These are phyloP conservation scores for Eristalis tenax DNA, from an alignment of 2,888 invertebrate species.

Conservation along the genomic window DNA sequence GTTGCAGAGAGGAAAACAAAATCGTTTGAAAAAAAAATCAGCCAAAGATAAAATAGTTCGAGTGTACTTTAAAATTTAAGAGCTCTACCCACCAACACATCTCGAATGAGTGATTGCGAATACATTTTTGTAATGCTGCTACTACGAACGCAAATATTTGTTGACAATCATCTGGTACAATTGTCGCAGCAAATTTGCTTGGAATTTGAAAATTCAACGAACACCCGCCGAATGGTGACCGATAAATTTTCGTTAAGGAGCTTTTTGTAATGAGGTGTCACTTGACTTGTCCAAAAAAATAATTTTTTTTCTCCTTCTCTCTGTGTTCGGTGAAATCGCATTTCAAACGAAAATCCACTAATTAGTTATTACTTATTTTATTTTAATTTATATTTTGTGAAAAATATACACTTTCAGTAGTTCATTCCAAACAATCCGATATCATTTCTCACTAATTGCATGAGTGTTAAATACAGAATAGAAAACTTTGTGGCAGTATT, in stretches of 20 bases:
- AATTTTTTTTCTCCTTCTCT: conserved; percentile 53
- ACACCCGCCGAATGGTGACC: conserved; percentile 56
- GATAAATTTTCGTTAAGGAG: conserved; percentile 69
- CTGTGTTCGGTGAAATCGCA: conserved; percentile 61
- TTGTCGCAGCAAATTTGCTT: conserved; percentile 39
- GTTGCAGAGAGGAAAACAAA: too few species aligned
- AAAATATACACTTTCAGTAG: conserved; percentile 2
- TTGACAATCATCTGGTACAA: conserved; percentile 35
- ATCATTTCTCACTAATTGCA: not conserved
- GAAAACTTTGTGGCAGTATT: conserved; percentile 59
- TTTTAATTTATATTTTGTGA: conserved; percentile 15
- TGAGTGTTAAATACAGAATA: conserved; percentile 30
- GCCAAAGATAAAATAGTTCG: too few species aligned
- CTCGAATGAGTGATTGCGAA: not conserved
- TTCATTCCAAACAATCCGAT: not conserved
- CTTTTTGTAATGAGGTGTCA: conserved; percentile 71
- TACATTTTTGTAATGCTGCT: not conserved
- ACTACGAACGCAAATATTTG: not conserved
- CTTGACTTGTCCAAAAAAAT: conserved; percentile 68
- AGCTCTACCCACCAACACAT: too few species aligned
- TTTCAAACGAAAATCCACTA: conserved; percentile 13
- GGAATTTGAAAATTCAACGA: conserved; percentile 62
- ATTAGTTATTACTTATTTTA: conserved; percentile 37
- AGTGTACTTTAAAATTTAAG: too few species aligned
- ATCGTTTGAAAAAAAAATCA: too few species aligned